These are phyloP conservation scores for Blastomussa wellsi DNA, from an alignment of 92 coral and sea anemone species.

Conservation along the genomic window DNA sequence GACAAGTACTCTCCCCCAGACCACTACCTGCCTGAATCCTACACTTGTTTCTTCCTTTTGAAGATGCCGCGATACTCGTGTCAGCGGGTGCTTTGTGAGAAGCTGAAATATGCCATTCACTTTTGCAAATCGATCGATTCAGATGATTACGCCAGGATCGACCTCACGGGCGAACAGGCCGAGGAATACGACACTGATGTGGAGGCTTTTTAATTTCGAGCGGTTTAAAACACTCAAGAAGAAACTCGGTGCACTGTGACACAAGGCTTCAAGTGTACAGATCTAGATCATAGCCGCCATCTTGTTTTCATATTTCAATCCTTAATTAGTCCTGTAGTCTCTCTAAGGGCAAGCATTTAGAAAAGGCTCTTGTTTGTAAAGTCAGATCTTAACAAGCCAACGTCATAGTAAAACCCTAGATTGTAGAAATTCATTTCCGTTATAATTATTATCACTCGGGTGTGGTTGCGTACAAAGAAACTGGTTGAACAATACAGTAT, in stretches of 20 bases:
- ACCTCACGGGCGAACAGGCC: slow-evolving; percentile 93
- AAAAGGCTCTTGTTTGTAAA: too few species aligned
- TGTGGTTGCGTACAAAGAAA: too few species aligned
- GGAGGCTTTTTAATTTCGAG: slow-evolving; percentile 51
- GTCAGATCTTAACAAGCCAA: too few species aligned
- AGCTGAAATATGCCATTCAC: slow-evolving; percentile 94
- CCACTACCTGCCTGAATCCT: slow-evolving; percentile 96
- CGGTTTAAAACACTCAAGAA: background rate
- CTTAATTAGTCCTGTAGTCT: too few species aligned
- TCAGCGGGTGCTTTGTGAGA: slow-evolving; percentile 97
- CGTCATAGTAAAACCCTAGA: too few species aligned
- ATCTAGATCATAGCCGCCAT: too few species aligned
- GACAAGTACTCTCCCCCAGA: slow-evolving; percentile 99
- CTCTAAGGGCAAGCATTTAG: too few species aligned
- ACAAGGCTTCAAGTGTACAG: too few species aligned
- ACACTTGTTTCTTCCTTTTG: slow-evolving; percentile 96
- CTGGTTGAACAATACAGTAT: background rate
- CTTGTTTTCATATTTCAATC: too few species aligned
- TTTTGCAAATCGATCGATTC: slow-evolving; percentile 99
- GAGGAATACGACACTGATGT: slow-evolving; percentile 92
- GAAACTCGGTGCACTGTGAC: background rate
- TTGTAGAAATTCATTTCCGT: too few species aligned
- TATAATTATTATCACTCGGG: too few species aligned
- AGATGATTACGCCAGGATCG: slow-evolving; percentile 98
- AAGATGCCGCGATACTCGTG: slow-evolving; percentile 98